Base-by-base conservation (phyloP, 2,888 invertebrate species). In the Lithodes maja region DNA sequence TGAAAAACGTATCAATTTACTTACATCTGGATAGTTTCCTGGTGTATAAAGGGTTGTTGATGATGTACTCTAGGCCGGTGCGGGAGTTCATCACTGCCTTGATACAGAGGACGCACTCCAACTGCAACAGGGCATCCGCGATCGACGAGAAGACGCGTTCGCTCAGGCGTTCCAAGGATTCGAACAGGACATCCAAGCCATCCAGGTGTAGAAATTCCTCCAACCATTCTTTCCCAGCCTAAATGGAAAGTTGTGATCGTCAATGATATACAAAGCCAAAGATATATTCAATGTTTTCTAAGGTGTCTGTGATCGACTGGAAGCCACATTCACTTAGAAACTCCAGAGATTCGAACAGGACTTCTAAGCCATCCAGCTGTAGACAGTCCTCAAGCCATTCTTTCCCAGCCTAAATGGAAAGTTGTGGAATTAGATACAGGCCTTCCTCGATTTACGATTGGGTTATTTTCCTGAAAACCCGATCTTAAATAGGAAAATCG, bases 331-430 rank as follows among this genome's bases (percentile, higher is more conserved):
- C 91, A 53, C 88, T 93, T 92, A 94, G 93, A 85, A 93, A 93
- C 77, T 93, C 93, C 90, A 94, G 92, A 17, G 94, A 93, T 91
- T 94, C 94, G 92, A 94, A 93, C 87, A 94, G 92, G 61, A 94
- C 93, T 55, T 93, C 93, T 68, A 94, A 92, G 0, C 94, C 94
- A 90, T 94, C 94, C 86, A 93, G 92, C 61, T 93, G 93, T 85
- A 94, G 92, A 92, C 94, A 94, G 86, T 94, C 94, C 91, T 93
- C 92, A 90, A 94, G 92, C 94, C 94, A 94, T 86, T 93, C 92
- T 33, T 86, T 74, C 74, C 55, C 71, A 1, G 89, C 89, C 91
- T 91, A n/a, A n/a, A n/a, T n/a, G n/a, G n/a, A n/a, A n/a, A n/a
- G n/a, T n/a, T n/a, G n/a, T n/a, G n/a, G n/a, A n/a, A n/a, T n/a